These are phyloP conservation scores for Drosophila histrio DNA, from an alignment of 2,888 invertebrate genomes.

Conservation along the genomic window DNA sequence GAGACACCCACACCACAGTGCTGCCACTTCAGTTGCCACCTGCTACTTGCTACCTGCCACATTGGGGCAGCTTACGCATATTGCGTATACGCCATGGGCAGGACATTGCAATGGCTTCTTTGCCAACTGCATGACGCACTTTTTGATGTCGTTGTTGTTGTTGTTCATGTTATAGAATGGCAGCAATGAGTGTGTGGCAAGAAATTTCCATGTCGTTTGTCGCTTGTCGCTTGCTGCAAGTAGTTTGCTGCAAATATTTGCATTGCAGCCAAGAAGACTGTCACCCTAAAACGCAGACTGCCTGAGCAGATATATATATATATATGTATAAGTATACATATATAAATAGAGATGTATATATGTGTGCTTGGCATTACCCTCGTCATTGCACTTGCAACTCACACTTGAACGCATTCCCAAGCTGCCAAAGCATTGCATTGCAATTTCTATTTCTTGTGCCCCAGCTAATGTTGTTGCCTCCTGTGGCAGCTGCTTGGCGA, in stretches of 20 bases:
- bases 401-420: slow-evolving; percentile 40
- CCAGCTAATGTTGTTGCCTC: slow-evolving; percentile 29
- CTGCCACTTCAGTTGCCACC: slow-evolving; percentile 11
- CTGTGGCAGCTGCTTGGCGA: slow-evolving; percentile 38
- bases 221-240: slow-evolving; percentile 35
- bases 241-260: slow-evolving; percentile 78
- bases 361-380: slow-evolving; percentile 43
- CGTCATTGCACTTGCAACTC: slow-evolving; percentile 37
- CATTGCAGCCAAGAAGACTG: slow-evolving; percentile 43
- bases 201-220: slow-evolving; percentile 2
- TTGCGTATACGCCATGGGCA: slow-evolving; percentile 58
- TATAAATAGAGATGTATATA: slow-evolving; percentile 17
- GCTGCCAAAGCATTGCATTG: slow-evolving; percentile 32
- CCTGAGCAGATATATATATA: slow-evolving; percentile 2
- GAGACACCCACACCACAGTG: slow-evolving; percentile 7
- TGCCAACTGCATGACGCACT: slow-evolving; percentile 64
- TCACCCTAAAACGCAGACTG: slow-evolving; percentile 55
- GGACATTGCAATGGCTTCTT: slow-evolving; percentile 64
- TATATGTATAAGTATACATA: slow-evolving; percentile 11
- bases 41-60: slow-evolving; percentile 8
- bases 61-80: slow-evolving; percentile 64
- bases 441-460: slow-evolving; percentile 55
- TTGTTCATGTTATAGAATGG: neutral
- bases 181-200: neutral
- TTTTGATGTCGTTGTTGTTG: slow-evolving; percentile 6